phyloP scores from a whole-genome alignment of 2,113 vertebrate genomes.

The Dissostichus mawsoni region DNA sequence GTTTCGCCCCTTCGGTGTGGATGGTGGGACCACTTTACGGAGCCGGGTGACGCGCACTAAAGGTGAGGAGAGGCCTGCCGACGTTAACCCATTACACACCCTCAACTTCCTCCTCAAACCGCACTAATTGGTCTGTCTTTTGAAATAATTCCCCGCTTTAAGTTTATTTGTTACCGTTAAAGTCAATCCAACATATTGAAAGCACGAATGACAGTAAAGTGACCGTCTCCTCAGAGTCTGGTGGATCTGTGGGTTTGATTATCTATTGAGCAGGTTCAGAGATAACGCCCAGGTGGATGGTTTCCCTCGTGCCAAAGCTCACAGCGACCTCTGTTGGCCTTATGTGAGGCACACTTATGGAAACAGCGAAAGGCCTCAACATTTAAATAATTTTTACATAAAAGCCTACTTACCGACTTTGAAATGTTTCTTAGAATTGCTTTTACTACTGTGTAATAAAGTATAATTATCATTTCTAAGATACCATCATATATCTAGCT shows the following conservation, averaged over 20 bases:
- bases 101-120: conserved; percentile 51
- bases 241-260: conserved; percentile 13
- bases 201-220: neutral
- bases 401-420: no score
- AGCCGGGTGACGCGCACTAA: conserved; percentile 69
- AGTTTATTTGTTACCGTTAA: neutral
- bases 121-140: conserved; percentile 1
- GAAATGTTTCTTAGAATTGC: neutral
- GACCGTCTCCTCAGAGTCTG: neutral
- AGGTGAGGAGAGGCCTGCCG: conserved; percentile 74
- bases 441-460: neutral
- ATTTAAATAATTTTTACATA: neutral
- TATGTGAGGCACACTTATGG: no score
- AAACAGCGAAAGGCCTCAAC: neutral
- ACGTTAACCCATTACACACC: conserved; percentile 72
- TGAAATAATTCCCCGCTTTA: neutral
- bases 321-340: conserved; percentile 69
- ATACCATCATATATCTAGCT: neutral
- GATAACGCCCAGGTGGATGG: conserved; percentile 75
- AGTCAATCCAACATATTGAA: neutral
- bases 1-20: conserved; percentile 15
- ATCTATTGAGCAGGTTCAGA: conserved; percentile 59
- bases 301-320: neutral
- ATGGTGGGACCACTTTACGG: conserved; percentile 57
- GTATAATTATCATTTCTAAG: neutral